phyloP scores from a whole-genome alignment of 1,140 invertebrate species.

The Diabrotica virgifera region DNA sequence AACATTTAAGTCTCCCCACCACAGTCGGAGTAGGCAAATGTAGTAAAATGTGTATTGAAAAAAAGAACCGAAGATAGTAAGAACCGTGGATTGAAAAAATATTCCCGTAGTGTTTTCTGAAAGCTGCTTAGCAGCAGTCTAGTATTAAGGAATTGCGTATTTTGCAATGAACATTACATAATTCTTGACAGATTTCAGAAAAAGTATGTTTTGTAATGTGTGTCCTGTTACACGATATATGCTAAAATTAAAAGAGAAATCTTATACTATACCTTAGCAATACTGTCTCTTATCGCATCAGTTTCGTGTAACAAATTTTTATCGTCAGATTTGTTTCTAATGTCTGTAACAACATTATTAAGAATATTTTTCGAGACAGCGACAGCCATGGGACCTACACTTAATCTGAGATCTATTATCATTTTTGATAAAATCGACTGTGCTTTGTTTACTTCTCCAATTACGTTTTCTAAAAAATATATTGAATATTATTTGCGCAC shows the following conservation, averaged over 20 bases:
- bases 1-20: too few relatives aligned
- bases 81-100: too few relatives aligned
- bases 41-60: too few relatives aligned
- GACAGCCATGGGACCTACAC: constrained; percentile 43
- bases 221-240: too few relatives aligned
- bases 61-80: too few relatives aligned
- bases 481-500: neutral
- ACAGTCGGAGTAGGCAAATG: too few relatives aligned
- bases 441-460: constrained; percentile 44
- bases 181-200: too few relatives aligned
- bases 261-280: constrained; percentile 31
- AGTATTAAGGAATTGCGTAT: too few relatives aligned
- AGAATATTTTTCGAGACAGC: constrained; percentile 51
- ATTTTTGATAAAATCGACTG: constrained; percentile 36
- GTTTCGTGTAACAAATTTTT: constrained; percentile 52
- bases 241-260: too few relatives aligned
- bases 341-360: constrained; percentile 56
- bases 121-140: too few relatives aligned
- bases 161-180: too few relatives aligned
- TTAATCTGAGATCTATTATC: constrained; percentile 43
- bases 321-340: constrained; percentile 58
- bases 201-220: neutral
- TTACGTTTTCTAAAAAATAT: constrained; percentile 42
- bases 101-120: too few relatives aligned
- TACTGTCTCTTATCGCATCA: constrained; percentile 31